Evolutionary conservation across 1,140 invertebrate species (phyloP).

Genomic region (Nasonia vitripennis): DNA sequence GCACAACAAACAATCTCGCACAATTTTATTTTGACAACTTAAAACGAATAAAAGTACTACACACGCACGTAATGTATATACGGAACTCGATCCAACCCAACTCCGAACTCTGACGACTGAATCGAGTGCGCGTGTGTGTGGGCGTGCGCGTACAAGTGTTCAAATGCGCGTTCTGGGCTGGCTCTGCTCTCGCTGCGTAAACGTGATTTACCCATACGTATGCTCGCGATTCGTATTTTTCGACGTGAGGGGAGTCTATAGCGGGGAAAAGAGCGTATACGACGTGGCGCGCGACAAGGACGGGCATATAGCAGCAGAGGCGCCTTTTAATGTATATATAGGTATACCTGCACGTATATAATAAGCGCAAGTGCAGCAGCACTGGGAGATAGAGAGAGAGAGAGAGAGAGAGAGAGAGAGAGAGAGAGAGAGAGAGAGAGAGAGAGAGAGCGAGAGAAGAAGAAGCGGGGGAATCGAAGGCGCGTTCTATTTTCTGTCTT

Average conservation of each 20-base stretch:
- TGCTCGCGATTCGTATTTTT: background rate
- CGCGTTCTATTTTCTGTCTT: background rate
- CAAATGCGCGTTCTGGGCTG: background rate
- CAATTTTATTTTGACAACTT: conserved; percentile 18
- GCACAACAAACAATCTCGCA: background rate
- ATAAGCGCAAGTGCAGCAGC: background rate
- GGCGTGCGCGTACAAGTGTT: background rate
- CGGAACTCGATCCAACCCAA: no score
- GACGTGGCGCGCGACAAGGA: background rate
- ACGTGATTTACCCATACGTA: conserved; percentile 32
- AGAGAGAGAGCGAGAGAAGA: background rate
- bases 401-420: background rate
- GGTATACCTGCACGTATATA: background rate
- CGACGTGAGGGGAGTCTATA: background rate
- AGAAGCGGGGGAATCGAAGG: conserved; percentile 11
- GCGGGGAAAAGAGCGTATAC: background rate
- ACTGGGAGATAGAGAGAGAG: background rate
- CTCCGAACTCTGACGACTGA: no score
- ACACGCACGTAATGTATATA: background rate
- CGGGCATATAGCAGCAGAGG: background rate
- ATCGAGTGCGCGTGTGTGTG: background rate
- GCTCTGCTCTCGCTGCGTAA: no score
- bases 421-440: background rate
- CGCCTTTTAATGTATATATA: background rate
- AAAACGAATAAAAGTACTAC: background rate